Evolutionary conservation across 2,888 invertebrate genomes (phyloP).

Genomic region (Coelinius sp.): DNA sequence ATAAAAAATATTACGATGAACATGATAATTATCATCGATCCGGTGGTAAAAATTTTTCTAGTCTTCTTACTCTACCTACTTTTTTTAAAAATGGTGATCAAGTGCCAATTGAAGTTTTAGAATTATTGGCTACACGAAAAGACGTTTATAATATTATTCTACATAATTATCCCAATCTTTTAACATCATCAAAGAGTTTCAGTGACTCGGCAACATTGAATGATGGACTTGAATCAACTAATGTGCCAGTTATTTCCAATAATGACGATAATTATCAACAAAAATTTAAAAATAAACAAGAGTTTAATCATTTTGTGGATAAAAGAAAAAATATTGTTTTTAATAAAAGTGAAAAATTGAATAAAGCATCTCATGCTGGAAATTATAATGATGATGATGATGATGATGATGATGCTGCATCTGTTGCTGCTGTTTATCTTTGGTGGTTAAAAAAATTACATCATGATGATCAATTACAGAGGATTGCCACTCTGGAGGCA

Average conservation of each 20-base stretch:
- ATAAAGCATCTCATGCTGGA: not conserved
- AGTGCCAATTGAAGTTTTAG: conserved; percentile 83
- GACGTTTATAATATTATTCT: conserved; percentile 81
- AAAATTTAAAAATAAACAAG: conserved; percentile 50
- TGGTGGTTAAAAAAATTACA: conserved; percentile 74
- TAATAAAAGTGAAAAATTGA: conserved; percentile 5
- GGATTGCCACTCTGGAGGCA: conserved; percentile 67
- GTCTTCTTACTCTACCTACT: conserved; percentile 89
- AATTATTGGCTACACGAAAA: conserved; percentile 79
- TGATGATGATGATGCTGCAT: conserved; percentile 64
- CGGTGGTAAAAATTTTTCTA: conserved; percentile 77
- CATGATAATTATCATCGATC: not conserved
- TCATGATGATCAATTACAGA: conserved; percentile 68
- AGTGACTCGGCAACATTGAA: conserved; percentile 77
- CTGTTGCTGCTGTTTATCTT: conserved; percentile 68
- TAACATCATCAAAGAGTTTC: conserved; percentile 82
- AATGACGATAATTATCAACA: conserved; percentile 58
- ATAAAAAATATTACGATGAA: conserved; percentile 57
- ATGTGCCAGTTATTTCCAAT: not conserved
- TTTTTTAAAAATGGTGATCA: conserved; percentile 85
- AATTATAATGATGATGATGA: not conserved
- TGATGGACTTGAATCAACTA: conserved; percentile 61
- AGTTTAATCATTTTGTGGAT: not conserved
- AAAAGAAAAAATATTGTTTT: not conserved
- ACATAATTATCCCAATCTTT: conserved; percentile 82